These are phyloP conservation scores for Clivina fossor DNA, from an alignment of 2,888 invertebrate genomes.

Conservation along the genomic window DNA sequence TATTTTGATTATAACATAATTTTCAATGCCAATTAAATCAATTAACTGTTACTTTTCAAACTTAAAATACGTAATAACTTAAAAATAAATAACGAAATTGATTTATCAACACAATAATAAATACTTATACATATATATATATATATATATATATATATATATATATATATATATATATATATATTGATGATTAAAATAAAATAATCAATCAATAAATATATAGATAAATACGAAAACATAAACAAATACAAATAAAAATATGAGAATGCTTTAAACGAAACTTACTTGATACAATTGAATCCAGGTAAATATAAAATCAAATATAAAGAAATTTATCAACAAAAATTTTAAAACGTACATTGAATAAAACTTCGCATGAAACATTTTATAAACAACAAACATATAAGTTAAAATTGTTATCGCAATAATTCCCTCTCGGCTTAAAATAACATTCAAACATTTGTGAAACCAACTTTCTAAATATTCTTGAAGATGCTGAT, in stretches of 20 bases:
- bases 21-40: too few species aligned
- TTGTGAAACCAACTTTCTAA: conserved; percentile 24
- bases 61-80: too few species aligned
- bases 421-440: conserved; percentile 6
- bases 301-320: conserved; percentile 26
- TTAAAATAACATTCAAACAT: conserved; percentile 6
- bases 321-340: conserved; percentile 15
- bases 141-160: too few species aligned
- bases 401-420: conserved; percentile 7
- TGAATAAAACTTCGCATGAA: conserved; percentile 8
- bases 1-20: neutral
- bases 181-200: too few species aligned
- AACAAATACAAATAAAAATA: neutral
- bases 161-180: too few species aligned
- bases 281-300: conserved; percentile 20
- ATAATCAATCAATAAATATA: too few species aligned
- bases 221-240: too few species aligned
- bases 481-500: conserved; percentile 19
- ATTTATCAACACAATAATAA: too few species aligned
- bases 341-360: conserved; percentile 12
- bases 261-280: neutral
- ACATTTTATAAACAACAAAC: conserved; percentile 14
- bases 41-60: too few species aligned
- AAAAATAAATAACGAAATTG: too few species aligned
- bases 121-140: too few species aligned